A percentile compares a stretch with the other conserved stretches of the same genome.
Evolutionary conservation across 2,113 vertebrate genomes (phyloP).

Genomic region (Rhinolophus ferrumequinum): DNA sequence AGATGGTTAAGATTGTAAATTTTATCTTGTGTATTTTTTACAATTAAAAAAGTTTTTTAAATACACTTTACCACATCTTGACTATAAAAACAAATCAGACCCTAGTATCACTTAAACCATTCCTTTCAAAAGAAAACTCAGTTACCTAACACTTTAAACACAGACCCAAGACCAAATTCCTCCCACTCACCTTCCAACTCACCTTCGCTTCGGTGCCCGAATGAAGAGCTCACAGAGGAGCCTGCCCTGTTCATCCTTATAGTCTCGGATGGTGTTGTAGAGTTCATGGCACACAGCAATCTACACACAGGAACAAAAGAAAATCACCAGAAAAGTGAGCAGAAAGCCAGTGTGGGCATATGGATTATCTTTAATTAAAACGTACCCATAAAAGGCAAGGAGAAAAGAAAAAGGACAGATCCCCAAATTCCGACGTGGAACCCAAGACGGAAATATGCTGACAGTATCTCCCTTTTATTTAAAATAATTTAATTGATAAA

Average conservation of each 20-base stretch:
- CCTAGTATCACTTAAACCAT: neutral
- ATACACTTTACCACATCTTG: neutral
- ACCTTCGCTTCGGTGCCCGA: constrained; percentile 98
- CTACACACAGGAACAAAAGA: constrained; percentile 82
- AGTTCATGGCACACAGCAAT: constrained; percentile 99
- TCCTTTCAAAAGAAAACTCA: constrained; percentile 20
- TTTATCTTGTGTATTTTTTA: neutral
- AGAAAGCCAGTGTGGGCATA: neutral
- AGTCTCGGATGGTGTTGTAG: constrained; percentile 98
- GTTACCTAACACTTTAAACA: constrained; percentile 17
- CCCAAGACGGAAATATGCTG: neutral
- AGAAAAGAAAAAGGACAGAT: neutral
- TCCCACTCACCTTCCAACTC: constrained; percentile 48
- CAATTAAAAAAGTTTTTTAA: neutral
- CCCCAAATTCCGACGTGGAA: neutral
- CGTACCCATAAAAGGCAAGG: neutral
- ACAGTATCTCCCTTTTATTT: constrained; percentile 1
- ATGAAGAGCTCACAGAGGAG: constrained; percentile 98
- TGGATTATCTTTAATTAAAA: constrained; percentile 11
- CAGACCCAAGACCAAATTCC: neutral
- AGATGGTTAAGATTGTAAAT: neutral
- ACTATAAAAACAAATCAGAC: constrained; percentile 21
- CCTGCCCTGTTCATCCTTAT: constrained; percentile 98
- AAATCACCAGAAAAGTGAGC: constrained; percentile 6
- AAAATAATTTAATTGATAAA: constrained; percentile 22